Base-by-base conservation (phyloP, 2,888 invertebrate genomes). In the Dryobota labecula region DNA sequence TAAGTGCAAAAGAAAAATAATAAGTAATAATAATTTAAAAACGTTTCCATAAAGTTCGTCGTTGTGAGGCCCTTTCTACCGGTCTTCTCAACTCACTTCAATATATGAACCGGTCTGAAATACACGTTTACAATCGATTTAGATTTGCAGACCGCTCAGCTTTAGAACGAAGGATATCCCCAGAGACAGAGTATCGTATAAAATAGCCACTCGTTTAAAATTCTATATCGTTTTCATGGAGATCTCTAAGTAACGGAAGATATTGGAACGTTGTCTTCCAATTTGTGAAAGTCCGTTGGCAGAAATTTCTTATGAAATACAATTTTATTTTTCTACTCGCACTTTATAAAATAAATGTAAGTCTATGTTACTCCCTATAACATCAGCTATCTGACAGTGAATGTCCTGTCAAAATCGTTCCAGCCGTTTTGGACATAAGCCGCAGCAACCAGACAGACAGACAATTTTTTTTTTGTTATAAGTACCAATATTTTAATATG, bases 191-290 rank as follows among this genome's bases (percentile, higher is more conserved):
- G 36, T 54, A 62, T 66, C 45, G 36, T 51, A 68, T 80, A 45
- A 68, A 67, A 61, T 33, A 67, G 80, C 36, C 20, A 62, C 53
- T 60, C 20, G 24, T 80, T 77, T 68, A 58, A 77, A 68, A 77
- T 76, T 68, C 53, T 76, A 49, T 51, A 76, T 69, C 43, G 43
- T 54, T 69, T 63, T 77, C 63, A 76, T 69, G 76, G 58, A 68
- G 63, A 75, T 58, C 27, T 36, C 38, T 15, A 56, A 65, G 49
- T 51, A 65, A 51, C 6, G 61, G 20, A 56, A 65, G 60, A 65
- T 65, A 80, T 47, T 63, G 47, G 41, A 60, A 27, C 24, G 36
- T 3, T 51, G 47, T 47, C 45, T 24, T 63, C 4, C 33, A 63
- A 73, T 62, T 57, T 79, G 57, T 58, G 57, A 27, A 51, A 20